phyloP scores from a whole-genome alignment of 2,113 vertebrate species.

The Procavia capensis region DNA sequence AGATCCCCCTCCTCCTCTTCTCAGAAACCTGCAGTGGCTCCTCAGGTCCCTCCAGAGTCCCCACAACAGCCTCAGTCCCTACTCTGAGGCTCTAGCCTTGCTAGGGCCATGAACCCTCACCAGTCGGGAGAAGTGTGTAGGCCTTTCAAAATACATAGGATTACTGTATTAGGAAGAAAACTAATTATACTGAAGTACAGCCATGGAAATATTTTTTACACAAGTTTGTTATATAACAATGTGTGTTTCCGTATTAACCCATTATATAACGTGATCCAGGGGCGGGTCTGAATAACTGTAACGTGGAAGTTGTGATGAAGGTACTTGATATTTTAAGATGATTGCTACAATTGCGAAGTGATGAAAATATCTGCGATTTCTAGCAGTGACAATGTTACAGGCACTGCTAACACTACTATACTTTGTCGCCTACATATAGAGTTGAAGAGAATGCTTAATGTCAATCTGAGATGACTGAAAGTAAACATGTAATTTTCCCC shows the following conservation, averaged over 20 bases:
- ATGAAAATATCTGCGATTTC: background rate
- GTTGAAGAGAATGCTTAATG: background rate
- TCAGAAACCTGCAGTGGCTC: background rate
- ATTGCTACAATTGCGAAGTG: background rate
- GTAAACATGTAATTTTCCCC: slow-evolving; percentile 18
- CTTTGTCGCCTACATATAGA: slow-evolving; percentile 49
- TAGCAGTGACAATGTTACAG: slow-evolving; percentile 40
- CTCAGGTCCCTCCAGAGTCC: background rate
- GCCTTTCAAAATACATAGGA: background rate
- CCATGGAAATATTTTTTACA: slow-evolving; percentile 44
- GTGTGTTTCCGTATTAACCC: slow-evolving; percentile 20
- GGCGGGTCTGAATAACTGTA: background rate
- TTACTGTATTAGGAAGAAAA: background rate
- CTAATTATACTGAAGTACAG: background rate
- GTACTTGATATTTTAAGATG: background rate
- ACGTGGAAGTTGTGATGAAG: background rate
- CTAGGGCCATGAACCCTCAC: background rate
- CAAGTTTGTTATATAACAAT: background rate
- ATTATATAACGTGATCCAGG: background rate
- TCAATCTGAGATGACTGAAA: slow-evolving; percentile 33
- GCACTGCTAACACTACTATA: background rate
- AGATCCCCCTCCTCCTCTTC: background rate
- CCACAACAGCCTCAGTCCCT: background rate
- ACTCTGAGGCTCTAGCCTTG: background rate
- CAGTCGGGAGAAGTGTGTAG: background rate